Percentiles rank a stretch among this genome's conserved stretches.
Evolutionary conservation across 2,113 vertebrate genomes (phyloP).

Genomic region (Illadopsis cleaveri): DNA sequence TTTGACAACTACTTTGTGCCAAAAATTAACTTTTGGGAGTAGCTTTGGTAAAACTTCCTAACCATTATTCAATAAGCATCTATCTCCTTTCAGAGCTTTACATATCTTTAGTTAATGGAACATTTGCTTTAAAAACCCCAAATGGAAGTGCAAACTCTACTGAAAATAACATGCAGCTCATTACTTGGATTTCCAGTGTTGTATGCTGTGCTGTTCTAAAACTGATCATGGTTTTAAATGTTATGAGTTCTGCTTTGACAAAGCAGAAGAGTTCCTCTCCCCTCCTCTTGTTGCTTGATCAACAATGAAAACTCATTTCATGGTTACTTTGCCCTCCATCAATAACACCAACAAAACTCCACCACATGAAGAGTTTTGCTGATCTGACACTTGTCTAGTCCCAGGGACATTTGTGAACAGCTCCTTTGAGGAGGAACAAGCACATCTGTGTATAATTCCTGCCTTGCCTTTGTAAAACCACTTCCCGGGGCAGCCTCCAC

Average conservation of each 20-base stretch:
- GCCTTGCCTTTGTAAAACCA: not conserved
- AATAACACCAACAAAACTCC: not conserved
- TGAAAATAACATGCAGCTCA: not conserved
- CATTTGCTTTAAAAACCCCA: not conserved
- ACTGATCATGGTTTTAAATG: not conserved
- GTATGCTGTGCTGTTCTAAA: not conserved
- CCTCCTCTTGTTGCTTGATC: not conserved
- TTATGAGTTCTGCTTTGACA: not conserved
- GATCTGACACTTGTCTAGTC: not conserved
- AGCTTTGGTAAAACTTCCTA: not conserved
- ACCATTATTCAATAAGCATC: not conserved
- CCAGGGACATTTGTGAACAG: not conserved
- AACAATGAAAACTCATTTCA: not conserved
- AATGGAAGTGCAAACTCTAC: not conserved
- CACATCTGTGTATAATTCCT: not conserved
- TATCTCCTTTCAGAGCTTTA: not conserved
- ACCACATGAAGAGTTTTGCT: not conserved
- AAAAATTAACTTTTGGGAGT: not conserved
- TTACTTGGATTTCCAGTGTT: not conserved
- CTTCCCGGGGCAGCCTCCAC: not conserved
- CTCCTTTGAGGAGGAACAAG: not conserved
- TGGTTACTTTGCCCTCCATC: not conserved
- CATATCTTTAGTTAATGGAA: not conserved
- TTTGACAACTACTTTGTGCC: not conserved
- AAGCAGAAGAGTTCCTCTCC: not conserved